Base-by-base conservation (phyloP, 2,797 vertebrate genomes). In the Alauda arvensis region DNA sequence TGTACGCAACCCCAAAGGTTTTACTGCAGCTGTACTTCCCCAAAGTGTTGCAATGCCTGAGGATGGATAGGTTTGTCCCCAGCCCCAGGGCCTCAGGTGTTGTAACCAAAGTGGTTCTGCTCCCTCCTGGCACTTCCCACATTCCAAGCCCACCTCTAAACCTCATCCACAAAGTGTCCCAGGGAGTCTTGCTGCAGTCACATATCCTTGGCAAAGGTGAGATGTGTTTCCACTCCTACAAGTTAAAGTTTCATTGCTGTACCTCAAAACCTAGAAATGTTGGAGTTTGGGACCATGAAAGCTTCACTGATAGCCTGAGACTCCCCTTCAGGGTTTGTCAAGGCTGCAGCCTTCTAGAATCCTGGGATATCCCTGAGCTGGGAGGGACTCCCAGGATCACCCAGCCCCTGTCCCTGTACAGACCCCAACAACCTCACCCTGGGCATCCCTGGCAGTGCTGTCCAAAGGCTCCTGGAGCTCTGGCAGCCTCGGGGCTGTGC, bases 381-480 rank as follows among this genome's bases (percentile, higher is more conserved):
- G 53, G 0, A n/a, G 14, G 11, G 19, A 29, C 1, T 11, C 28
- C 0, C 17, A 9, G 33, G 53, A 37, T 42, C 10, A 9, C 0
- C 4, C 4, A 59, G 20, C 0, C 4, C 0, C 33, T 12, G 3
- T 2, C 25, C 67, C 75, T 71, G 60, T 60, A 0, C 29, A 43
- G 20, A 40, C 52, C 0, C 52, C 52, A 65, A 31, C 33, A 78
- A 4, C 26, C 52, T 66, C 83, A 59, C 25, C 75, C 45, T 52
- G 67, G 2, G 5, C 79, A 82, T 3, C 79, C 67, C 67, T 65
- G 19, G 37, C 26, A 57, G 39, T 0, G 4, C 18, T 61, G 56
- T 3, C 56, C 56, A 40, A 48, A 34, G 2, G 1, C 59, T 52
- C 52, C 67, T 59, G 52, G 18, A 85, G 83, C 60, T 78, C 60